These are phyloP conservation scores for Drosophila mimetica DNA, from an alignment of 2,888 invertebrate species.

Conservation along the genomic window DNA sequence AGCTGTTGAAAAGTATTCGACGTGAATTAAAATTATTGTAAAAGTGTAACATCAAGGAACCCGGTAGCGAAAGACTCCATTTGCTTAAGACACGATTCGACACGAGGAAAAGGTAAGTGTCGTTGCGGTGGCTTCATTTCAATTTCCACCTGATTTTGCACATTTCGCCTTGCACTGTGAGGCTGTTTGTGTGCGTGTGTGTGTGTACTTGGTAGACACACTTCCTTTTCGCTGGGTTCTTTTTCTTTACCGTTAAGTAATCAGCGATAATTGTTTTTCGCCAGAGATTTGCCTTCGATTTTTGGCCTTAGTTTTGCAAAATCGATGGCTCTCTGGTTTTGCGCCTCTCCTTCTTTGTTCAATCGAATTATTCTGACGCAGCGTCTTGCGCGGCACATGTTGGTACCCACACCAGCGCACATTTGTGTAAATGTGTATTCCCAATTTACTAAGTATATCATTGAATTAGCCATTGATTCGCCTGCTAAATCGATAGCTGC, in stretches of 20 bases:
- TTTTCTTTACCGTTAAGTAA: constrained; percentile 64
- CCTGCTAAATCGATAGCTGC: constrained; percentile 69
- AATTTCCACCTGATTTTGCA: constrained; percentile 33
- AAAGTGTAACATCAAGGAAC: constrained; percentile 50
- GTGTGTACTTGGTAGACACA: constrained; percentile 49
- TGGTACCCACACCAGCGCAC: constrained; percentile 40
- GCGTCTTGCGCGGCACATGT: constrained; percentile 78
- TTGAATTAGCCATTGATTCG: constrained; percentile 1
- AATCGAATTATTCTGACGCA: constrained; percentile 54
- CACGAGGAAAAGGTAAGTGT: constrained; percentile 57
- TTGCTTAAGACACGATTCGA: constrained; percentile 43
- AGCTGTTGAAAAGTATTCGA: constrained; percentile 65
- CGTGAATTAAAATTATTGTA: constrained; percentile 52
- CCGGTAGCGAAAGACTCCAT: constrained; percentile 43
- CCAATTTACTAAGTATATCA: constrained; percentile 10
- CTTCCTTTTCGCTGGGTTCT: constrained; percentile 32
- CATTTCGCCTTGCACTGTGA: constrained; percentile 23
- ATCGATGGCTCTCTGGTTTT: constrained; percentile 55
- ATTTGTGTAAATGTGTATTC: constrained; percentile 7
- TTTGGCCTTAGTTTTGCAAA: constrained; percentile 52
- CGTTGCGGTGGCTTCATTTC: neutral
- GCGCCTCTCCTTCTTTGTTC: constrained; percentile 22
- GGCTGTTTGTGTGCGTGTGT: constrained; percentile 25
- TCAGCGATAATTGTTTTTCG: constrained; percentile 45
- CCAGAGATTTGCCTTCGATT: neutral